Conservation (phyloP, 2,888 invertebrate species). For the Sphaeridia pumilis region DNA sequence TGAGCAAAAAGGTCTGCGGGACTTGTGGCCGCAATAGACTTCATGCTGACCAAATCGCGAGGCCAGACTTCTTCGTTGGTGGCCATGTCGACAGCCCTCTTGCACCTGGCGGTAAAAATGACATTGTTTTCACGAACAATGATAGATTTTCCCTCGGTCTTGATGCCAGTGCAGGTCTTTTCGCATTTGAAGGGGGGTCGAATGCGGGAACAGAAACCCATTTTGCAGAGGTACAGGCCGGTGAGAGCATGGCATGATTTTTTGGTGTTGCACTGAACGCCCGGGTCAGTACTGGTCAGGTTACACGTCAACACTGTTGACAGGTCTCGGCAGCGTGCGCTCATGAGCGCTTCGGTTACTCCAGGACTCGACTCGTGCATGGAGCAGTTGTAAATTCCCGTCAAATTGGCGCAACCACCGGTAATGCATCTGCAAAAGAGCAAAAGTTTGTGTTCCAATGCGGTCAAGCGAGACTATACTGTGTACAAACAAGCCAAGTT, state of each 20-base stretch:
- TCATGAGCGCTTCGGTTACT: constrained; percentile 22
- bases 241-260: constrained; percentile 53
- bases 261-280: constrained; percentile 31
- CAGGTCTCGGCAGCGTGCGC: constrained; percentile 32
- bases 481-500: no score
- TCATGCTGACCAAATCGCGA: neutral
- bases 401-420: constrained; percentile 75
- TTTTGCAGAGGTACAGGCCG: constrained; percentile 68
- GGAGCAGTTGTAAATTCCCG: constrained; percentile 76
- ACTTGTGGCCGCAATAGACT: neutral
- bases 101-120: constrained; percentile 75
- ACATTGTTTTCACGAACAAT: constrained; percentile 78
- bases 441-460: no score
- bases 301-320: constrained; percentile 51
- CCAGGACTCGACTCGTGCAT: constrained; percentile 7
- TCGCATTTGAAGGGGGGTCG: constrained; percentile 80
- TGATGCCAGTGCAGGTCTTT: constrained; percentile 74
- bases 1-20: no score
- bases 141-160: constrained; percentile 70
- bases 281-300: constrained; percentile 70
- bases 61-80: constrained; percentile 34
- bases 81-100: constrained; percentile 50
- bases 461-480: no score
- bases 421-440: constrained; percentile 53
- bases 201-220: constrained; percentile 69